These are phyloP conservation scores for Belonocnema kinseyi DNA, from an alignment of 1,140 invertebrate genomes.

Conservation along the genomic window DNA sequence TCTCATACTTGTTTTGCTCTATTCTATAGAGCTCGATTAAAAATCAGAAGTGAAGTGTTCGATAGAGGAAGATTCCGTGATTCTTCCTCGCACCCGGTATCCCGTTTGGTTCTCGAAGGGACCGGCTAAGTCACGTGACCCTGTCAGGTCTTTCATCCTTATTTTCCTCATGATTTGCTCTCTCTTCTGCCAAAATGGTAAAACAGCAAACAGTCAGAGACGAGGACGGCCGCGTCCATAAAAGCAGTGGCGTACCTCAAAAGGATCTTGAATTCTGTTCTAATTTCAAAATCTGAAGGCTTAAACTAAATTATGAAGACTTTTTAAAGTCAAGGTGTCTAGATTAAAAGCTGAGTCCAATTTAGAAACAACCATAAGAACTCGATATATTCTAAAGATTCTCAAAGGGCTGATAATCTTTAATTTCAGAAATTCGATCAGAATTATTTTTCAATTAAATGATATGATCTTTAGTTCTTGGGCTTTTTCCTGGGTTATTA, in stretches of 20 bases:
- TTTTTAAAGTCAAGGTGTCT: too few species aligned
- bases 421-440: too few species aligned
- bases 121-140: constrained; percentile 61
- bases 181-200: constrained; percentile 31
- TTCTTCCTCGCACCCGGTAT: constrained; percentile 54
- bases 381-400: too few species aligned
- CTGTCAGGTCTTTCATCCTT: constrained; percentile 7
- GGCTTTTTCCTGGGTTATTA: too few species aligned
- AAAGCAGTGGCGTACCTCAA: constrained; percentile 18
- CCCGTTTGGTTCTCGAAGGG: constrained; percentile 43
- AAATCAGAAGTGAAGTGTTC: constrained; percentile 33
- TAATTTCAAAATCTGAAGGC: too few species aligned
- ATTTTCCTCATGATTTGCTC: not conserved
- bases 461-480: too few species aligned
- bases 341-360: too few species aligned
- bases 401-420: too few species aligned
- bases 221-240: constrained; percentile 23
- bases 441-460: too few species aligned
- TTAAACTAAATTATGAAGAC: too few species aligned
- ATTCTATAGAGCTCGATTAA: constrained; percentile 20
- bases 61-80: constrained; percentile 20
- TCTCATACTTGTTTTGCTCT: constrained; percentile 4
- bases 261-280: not conserved
- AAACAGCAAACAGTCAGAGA: constrained; percentile 6
- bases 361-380: too few species aligned